These are phyloP conservation scores for Tachyglossus aculeatus DNA, from an alignment of 2,797 vertebrate species.

Conservation along the genomic window DNA sequence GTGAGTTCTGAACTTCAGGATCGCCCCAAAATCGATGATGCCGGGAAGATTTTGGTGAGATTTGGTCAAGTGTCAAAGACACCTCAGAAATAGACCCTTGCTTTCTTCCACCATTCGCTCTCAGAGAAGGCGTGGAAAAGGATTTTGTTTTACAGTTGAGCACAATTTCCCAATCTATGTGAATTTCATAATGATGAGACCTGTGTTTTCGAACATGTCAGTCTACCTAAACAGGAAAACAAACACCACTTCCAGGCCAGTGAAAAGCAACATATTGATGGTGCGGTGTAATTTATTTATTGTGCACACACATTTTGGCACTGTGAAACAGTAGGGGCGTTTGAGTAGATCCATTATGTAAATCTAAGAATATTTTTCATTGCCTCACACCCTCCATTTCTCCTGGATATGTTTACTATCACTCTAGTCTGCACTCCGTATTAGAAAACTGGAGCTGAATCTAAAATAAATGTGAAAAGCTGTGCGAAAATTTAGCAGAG, in stretches of 20 bases:
- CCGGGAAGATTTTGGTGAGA: no score
- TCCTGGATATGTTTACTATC: conserved; percentile 16
- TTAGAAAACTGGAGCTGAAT: conserved; percentile 38
- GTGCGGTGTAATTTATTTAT: conserved; percentile 54
- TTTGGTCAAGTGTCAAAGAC: no score
- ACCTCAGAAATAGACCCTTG: conserved; percentile 8
- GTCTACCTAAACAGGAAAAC: conserved; percentile 18
- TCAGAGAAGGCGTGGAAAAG: no score
- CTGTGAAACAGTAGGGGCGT: conserved; percentile 34
- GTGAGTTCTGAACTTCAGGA: no score
- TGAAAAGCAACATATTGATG: conserved; percentile 45
- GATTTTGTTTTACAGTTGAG: neutral
- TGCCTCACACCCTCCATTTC: conserved; percentile 43
- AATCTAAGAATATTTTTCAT: conserved; percentile 44
- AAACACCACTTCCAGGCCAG: conserved; percentile 28
- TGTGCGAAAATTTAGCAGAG: conserved; percentile 29
- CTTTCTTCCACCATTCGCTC: neutral
- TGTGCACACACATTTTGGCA: conserved; percentile 37
- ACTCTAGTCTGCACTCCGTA: conserved; percentile 30
- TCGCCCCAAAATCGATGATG: no score
- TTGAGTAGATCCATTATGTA: conserved; percentile 47
- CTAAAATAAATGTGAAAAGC: conserved; percentile 34
- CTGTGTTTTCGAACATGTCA: conserved; percentile 28
- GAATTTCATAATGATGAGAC: conserved; percentile 32
- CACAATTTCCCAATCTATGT: conserved; percentile 37